phyloP scores from a whole-genome alignment of 2,113 vertebrate genomes.

The Aptenodytes patagonicus region DNA sequence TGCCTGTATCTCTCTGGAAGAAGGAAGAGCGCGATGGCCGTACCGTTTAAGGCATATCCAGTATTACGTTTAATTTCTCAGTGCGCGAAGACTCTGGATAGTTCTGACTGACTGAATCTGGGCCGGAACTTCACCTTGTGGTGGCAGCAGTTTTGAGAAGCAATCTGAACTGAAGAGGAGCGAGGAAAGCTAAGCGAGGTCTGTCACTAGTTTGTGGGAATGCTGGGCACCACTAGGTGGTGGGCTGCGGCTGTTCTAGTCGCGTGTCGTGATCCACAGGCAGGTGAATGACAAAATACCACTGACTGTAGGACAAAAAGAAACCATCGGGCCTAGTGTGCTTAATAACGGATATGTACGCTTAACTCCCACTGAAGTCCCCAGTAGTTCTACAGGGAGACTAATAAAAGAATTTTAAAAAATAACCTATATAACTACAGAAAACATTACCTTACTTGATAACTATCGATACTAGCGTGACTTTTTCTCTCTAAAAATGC shows the following conservation, averaged over 20 bases:
- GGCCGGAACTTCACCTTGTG: not conserved
- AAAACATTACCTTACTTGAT: not conserved
- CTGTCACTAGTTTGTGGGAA: not conserved
- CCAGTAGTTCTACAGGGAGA: rapidly evolving
- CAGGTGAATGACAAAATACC: not conserved
- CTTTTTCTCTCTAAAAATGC: not conserved
- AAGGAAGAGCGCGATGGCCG: rapidly evolving
- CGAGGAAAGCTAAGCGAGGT: rapidly evolving
- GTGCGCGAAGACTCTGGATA: not conserved
- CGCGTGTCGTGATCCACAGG: rapidly evolving
- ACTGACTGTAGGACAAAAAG: not conserved
- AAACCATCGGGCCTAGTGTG: not conserved
- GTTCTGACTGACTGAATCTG: not conserved
- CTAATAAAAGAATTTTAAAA: not conserved
- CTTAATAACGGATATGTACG: too few relatives aligned
- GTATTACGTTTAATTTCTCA: rapidly evolving
- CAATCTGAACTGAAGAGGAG: not conserved
- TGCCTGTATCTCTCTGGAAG: not conserved
- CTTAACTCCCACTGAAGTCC: not conserved
- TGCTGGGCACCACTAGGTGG: conserved; percentile 46
- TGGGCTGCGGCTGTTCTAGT: not conserved
- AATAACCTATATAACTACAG: not conserved
- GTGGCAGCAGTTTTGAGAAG: not conserved
- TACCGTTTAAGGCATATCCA: not conserved
- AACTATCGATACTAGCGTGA: not conserved